A percentile compares a stretch with the other conserved stretches of the same genome.
phyloP scores from a whole-genome alignment of 35 echinoderm and acorn worm species.

The Hemicentrotus pulcherrimus region DNA sequence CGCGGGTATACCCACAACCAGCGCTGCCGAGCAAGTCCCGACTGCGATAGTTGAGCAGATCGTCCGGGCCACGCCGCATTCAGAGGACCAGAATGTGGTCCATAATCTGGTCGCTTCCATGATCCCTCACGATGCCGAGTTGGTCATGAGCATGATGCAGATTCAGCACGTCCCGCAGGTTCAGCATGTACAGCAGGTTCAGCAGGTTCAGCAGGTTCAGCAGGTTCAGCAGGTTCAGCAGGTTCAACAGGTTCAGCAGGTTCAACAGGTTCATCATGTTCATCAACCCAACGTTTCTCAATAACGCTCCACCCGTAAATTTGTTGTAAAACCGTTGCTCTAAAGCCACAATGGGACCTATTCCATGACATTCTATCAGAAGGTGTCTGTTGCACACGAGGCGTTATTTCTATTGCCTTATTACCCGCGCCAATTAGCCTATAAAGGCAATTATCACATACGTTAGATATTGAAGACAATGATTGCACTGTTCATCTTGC shows the following conservation, averaged over 20 bases:
- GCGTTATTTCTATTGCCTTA: no score
- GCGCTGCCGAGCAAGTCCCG: neutral
- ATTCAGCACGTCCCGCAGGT: neutral
- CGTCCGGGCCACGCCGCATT: slow-evolving; percentile 28
- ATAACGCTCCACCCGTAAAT: neutral
- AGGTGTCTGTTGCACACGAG: no score
- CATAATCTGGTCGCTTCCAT: slow-evolving; percentile 38
- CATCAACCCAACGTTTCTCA: neutral
- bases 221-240: neutral
- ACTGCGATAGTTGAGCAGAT: slow-evolving; percentile 24
- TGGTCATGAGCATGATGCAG: slow-evolving; percentile 54
- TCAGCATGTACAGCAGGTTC: slow-evolving; percentile 12
- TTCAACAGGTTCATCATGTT: no score
- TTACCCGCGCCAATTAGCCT: no score
- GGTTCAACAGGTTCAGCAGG: neutral
- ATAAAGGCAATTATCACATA: no score
- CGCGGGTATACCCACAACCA: slow-evolving; percentile 22
- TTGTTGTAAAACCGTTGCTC: neutral
- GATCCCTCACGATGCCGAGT: slow-evolving; percentile 38
- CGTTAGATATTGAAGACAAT: no score
- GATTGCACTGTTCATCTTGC: no score
- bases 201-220: neutral
- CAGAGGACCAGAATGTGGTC: neutral
- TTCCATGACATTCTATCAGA: no score
- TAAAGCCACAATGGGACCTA: neutral